Evolutionary conservation across 2,888 invertebrate species (phyloP).

Genomic region (Ganaspis brasiliensis): DNA sequence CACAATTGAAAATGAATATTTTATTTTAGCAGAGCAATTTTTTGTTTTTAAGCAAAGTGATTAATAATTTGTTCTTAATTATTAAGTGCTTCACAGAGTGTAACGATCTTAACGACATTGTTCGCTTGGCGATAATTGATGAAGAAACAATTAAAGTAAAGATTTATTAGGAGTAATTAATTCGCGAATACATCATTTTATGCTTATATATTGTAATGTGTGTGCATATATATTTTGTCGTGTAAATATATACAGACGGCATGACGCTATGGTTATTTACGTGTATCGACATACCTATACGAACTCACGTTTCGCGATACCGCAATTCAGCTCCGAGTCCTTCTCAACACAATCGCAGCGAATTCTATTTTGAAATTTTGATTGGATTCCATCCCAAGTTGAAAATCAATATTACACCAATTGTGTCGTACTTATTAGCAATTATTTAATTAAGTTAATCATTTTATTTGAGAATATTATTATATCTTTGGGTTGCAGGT

Average conservation of each 20-base stretch:
- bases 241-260: conserved; percentile 69
- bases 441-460: no score
- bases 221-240: conserved; percentile 55
- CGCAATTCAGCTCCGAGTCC: conserved; percentile 45
- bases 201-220: conserved; percentile 36
- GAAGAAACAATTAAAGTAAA: conserved; percentile 38
- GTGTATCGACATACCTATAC: conserved; percentile 58
- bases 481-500: no score
- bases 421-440: no score
- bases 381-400: background rate
- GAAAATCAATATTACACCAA: no score
- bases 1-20: conserved; percentile 10
- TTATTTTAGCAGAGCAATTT: conserved; percentile 6
- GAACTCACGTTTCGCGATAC: conserved; percentile 55
- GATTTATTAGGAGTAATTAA: conserved; percentile 30
- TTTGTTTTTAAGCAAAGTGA: background rate
- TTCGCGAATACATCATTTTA: conserved; percentile 37
- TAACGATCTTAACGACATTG: conserved; percentile 37
- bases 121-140: conserved; percentile 32
- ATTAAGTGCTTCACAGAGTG: conserved; percentile 38
- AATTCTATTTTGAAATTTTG: background rate
- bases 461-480: no score
- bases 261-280: conserved; percentile 64
- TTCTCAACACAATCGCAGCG: background rate
- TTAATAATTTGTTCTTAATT: conserved; percentile 17